These are phyloP conservation scores for Theocolax elegans DNA, from an alignment of 1,140 invertebrate species.

Conservation along the genomic window DNA sequence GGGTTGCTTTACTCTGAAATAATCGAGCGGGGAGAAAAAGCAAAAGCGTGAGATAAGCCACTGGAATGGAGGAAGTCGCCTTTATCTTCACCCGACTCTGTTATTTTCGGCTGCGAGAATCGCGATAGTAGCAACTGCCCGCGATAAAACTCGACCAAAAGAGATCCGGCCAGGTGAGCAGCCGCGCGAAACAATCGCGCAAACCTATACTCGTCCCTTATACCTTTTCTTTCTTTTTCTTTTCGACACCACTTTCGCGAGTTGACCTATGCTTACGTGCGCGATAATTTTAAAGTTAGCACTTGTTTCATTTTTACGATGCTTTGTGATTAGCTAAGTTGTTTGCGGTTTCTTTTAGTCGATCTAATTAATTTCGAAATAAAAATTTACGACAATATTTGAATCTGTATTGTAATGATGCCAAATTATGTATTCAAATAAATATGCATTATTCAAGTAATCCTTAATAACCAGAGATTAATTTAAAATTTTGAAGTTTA, in stretches of 20 bases:
- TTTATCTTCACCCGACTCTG: neutral
- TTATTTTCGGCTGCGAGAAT: constrained; percentile 8
- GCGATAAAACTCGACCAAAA: neutral
- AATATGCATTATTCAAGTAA: too few relatives aligned
- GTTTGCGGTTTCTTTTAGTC: too few relatives aligned
- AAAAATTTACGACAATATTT: too few relatives aligned
- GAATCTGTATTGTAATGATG: too few relatives aligned
- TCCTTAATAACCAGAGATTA: too few relatives aligned
- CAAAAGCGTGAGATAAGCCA: neutral
- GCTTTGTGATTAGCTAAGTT: too few relatives aligned
- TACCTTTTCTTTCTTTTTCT: neutral
- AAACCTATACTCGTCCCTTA: neutral
- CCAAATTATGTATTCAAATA: too few relatives aligned
- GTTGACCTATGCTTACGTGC: too few relatives aligned
- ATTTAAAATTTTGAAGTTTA: too few relatives aligned
- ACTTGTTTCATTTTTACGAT: too few relatives aligned
- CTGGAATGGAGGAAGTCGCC: constrained; percentile 4
- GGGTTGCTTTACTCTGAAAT: neutral
- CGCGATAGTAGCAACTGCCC: constrained; percentile 3
- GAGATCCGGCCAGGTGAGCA: neutral
- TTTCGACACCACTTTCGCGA: neutral
- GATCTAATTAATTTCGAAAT: too few relatives aligned
- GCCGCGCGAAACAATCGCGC: neutral
- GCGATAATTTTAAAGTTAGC: constrained; percentile 6
- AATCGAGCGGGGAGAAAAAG: too few relatives aligned